A percentile compares a stretch with the other conserved stretches of the same genome.
phyloP scores from a whole-genome alignment of 1,140 invertebrate genomes.

The Papilio polytes region DNA sequence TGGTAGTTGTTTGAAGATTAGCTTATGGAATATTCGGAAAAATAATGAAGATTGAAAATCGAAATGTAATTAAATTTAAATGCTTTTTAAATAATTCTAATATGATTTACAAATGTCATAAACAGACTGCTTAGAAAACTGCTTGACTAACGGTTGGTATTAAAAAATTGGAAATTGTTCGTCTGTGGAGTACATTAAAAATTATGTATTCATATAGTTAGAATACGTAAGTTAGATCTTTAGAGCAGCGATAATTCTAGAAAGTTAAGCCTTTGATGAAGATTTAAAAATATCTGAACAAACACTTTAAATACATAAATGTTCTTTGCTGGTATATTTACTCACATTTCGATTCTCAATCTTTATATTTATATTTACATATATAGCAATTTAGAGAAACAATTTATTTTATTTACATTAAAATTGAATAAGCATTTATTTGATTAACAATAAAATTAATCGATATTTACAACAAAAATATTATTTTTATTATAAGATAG shows the following conservation, averaged over 20 bases:
- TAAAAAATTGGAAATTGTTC: too few species aligned
- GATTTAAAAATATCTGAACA: too few species aligned
- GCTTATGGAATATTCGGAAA: constrained; percentile 1
- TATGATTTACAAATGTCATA: too few species aligned
- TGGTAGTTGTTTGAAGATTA: constrained; percentile 5
- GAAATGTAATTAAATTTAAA: neutral
- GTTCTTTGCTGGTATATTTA: neutral
- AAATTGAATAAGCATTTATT: constrained; percentile 23
- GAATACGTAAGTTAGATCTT: too few species aligned
- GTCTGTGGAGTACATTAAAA: too few species aligned
- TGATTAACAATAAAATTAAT: neutral
- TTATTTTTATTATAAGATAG: constrained; percentile 22
- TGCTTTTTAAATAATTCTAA: too few species aligned
- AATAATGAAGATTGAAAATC: neutral
- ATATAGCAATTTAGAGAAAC: constrained; percentile 49
- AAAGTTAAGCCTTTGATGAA: too few species aligned
- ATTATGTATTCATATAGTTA: too few species aligned
- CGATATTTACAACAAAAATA: constrained; percentile 43
- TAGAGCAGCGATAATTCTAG: too few species aligned
- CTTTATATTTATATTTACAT: constrained; percentile 49
- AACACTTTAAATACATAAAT: neutral
- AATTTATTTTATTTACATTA: constrained; percentile 49
- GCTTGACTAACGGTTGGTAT: too few species aligned
- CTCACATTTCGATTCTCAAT: neutral
- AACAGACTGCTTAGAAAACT: too few species aligned